phyloP scores from a whole-genome alignment of 2,888 invertebrate species.

The Leistus spinibarbis region DNA sequence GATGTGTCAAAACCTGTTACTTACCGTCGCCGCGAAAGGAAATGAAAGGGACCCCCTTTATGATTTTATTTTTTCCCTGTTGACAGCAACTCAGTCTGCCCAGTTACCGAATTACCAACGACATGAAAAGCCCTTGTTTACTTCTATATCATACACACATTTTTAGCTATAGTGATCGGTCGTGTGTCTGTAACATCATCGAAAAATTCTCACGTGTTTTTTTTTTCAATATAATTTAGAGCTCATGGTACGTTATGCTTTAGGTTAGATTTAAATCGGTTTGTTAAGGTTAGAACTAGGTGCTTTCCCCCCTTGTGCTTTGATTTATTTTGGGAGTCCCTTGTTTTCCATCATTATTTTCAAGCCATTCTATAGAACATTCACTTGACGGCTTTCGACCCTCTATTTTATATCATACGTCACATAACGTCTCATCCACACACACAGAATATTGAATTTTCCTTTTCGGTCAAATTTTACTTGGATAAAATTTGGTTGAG shows the following conservation, averaged over 20 bases:
- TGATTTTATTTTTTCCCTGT: conserved; percentile 5
- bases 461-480: conserved; percentile 29
- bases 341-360: background rate
- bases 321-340: background rate
- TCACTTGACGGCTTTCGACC: conserved; percentile 23
- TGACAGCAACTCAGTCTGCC: background rate
- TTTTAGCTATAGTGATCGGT: background rate
- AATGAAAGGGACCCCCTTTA: conserved; percentile 18
- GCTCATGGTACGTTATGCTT: no score
- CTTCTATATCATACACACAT: background rate
- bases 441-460: conserved; percentile 20
- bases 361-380: conserved; percentile 1
- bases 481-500: conserved; percentile 35
- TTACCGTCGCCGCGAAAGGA: conserved; percentile 4
- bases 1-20: conserved; percentile 38
- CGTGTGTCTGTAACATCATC: no score
- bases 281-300: background rate
- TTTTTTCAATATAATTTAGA: no score
- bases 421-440: background rate
- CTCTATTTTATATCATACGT: conserved; percentile 5
- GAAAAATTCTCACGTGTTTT: no score
- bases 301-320: background rate
- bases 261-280: no score
- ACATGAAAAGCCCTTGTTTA: background rate
- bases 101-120: background rate